Base-by-base conservation (phyloP, 2,888 invertebrate species). In the Philereme transversata region DNA sequence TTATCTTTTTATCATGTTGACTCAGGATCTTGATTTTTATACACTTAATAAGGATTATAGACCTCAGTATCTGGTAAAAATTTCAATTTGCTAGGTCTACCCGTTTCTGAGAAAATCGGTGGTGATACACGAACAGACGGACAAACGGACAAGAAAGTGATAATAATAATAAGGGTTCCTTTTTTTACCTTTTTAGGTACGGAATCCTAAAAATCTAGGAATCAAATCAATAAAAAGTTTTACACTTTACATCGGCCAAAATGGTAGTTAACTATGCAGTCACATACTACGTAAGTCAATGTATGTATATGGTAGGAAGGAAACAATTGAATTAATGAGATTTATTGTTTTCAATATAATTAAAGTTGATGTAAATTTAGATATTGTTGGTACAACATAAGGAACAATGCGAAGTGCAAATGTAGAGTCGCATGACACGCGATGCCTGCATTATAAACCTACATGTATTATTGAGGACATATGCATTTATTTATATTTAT, bases 341-440 rank as follows among this genome's bases (percentile, higher is more conserved):
- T 72, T 70, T 69, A 77, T 78, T 75, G 77, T 77, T 64, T 73
- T 68, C 68, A 71, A 76, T 72, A 70, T 69, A 71, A 70, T 65
- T 49, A 62, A 71, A 58, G 64, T 71, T 63, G 67, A 62, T 66
- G 66, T 44, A 64, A 57, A 61, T 60, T 60, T 58, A 63, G 69
- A 72, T 71, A 69, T 67, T 60, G 67, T 66, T 64, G 50, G 68
- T 68, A 74, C 76, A 74, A 69, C 73, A 75, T 73, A 73, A 65
- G 59, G 60, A 70, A 67, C 70, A 72, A 69, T 66, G 62, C 69
- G 61, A 7, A 48, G 36, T 53, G 36, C 43, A 22, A 33, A 10
- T 57, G 35, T 33, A 33, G 33, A 34, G 5, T 47, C 33, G 33
- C 51, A 51, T 54, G 45, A 47, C 47, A 43, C 36, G 54, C 33